Evolutionary conservation across 2,113 vertebrate genomes (phyloP).

Genomic region (Etia nguti): DNA sequence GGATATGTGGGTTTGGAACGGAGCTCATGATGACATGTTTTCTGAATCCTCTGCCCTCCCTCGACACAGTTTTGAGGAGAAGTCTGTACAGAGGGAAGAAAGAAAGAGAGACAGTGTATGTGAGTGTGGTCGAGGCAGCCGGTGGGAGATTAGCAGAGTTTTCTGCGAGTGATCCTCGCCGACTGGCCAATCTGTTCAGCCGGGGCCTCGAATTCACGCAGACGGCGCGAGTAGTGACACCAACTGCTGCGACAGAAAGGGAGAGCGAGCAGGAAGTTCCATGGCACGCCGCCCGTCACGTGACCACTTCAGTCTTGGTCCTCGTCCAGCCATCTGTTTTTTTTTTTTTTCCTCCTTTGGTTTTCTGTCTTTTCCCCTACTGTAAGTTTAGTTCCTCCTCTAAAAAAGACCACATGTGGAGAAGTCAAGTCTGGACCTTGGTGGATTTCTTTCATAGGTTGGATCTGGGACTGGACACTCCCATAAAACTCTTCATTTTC

Average conservation of each 20-base stretch:
- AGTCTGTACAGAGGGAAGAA: conserved; percentile 1
- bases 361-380: neutral
- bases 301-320: conserved; percentile 56
- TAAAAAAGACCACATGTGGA: neutral
- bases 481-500: neutral
- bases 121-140: conserved; percentile 58
- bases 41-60: conserved; percentile 43
- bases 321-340: conserved; percentile 63
- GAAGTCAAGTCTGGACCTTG: neutral
- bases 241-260: conserved; percentile 62
- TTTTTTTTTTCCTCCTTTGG: neutral
- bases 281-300: conserved; percentile 60
- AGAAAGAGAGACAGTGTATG: conserved; percentile 35
- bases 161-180: conserved; percentile 67
- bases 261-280: conserved; percentile 67
- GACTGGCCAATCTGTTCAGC: conserved; percentile 71
- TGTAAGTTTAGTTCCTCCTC: neutral
- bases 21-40: conserved; percentile 46
- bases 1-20: conserved; percentile 8
- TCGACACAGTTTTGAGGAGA: conserved; percentile 37
- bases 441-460: neutral
- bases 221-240: conserved; percentile 68
- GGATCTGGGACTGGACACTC: neutral
- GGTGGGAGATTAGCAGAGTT: conserved; percentile 65
- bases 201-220: conserved; percentile 62